Percentiles rank a stretch among this genome's conserved stretches.
Evolutionary conservation across 2,797 vertebrate species (phyloP).

Genomic region (Syngnathus rostellatus): DNA sequence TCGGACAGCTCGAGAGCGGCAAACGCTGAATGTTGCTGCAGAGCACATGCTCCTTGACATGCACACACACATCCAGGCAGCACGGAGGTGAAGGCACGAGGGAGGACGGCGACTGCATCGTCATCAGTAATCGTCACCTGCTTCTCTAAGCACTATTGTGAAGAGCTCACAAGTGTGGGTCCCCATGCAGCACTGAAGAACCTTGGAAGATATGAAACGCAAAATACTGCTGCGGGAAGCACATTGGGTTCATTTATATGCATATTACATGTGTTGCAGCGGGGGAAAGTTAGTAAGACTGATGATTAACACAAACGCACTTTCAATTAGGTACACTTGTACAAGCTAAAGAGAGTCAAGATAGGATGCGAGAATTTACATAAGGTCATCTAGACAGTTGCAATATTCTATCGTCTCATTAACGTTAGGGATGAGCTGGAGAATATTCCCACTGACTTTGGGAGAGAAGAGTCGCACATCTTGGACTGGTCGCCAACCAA

Average conservation of each 20-base stretch:
- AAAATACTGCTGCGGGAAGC: not conserved
- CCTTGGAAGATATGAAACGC: not conserved
- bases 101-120: constrained; percentile 43
- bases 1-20: not conserved
- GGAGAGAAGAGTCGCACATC: no score
- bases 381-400: not conserved
- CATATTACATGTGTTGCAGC: not conserved
- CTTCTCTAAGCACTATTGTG: constrained; percentile 54
- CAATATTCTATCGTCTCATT: not conserved
- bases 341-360: not conserved
- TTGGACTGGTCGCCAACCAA: no score
- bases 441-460: not conserved
- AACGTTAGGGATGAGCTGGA: no score
- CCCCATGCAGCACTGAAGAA: constrained; percentile 32
- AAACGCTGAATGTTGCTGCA: not conserved
- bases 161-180: constrained; percentile 32
- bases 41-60: constrained; percentile 7
- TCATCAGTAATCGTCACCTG: constrained; percentile 62
- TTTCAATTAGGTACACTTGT: not conserved
- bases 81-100: constrained; percentile 37
- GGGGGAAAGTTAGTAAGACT: not conserved
- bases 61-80: constrained; percentile 8
- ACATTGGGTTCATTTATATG: not conserved
- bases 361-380: not conserved
- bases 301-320: not conserved